Conservation (phyloP, 2,888 invertebrate genomes). For the Polietes domitor region DNA sequence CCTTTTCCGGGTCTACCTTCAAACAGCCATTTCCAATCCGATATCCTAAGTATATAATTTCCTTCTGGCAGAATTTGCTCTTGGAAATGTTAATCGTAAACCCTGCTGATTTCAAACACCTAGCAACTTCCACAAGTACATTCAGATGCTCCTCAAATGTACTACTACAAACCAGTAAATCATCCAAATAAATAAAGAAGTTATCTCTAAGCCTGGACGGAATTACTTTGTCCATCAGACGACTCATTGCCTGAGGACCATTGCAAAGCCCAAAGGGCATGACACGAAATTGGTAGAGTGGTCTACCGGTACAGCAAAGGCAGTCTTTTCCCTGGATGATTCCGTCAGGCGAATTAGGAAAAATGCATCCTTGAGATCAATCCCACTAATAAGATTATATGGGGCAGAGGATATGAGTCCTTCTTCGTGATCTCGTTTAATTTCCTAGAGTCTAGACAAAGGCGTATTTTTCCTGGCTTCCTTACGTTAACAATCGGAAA, state of each 20-base stretch:
- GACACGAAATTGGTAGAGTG: slow-evolving; percentile 59
- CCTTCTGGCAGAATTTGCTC: slow-evolving; percentile 44
- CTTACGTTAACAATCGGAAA: slow-evolving; percentile 15
- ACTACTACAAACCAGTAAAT: slow-evolving; percentile 20
- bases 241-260: slow-evolving; percentile 59
- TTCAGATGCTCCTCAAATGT: slow-evolving; percentile 20
- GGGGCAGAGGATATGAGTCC: slow-evolving; percentile 54
- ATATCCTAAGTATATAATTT: slow-evolving; percentile 54
- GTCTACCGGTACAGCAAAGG: slow-evolving; percentile 33
- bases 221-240: slow-evolving; percentile 52
- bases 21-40: slow-evolving; percentile 40
- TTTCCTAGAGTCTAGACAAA: slow-evolving; percentile 52
- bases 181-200: slow-evolving; percentile 54
- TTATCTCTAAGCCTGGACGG: slow-evolving; percentile 40
- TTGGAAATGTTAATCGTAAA: slow-evolving; percentile 55
- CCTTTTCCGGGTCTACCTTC: slow-evolving; percentile 6
- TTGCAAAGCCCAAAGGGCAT: slow-evolving; percentile 52
- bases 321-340: slow-evolving; percentile 16
- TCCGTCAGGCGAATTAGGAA: slow-evolving; percentile 18
- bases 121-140: slow-evolving; percentile 12
- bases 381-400: slow-evolving; percentile 49
- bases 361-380: slow-evolving; percentile 28
- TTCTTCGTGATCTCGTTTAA: slow-evolving; percentile 48
- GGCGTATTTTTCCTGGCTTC: slow-evolving; percentile 53
- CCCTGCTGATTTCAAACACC: not conserved